Conservation (phyloP, 2,888 invertebrate species). For the Latrodectus elegans region DNA sequence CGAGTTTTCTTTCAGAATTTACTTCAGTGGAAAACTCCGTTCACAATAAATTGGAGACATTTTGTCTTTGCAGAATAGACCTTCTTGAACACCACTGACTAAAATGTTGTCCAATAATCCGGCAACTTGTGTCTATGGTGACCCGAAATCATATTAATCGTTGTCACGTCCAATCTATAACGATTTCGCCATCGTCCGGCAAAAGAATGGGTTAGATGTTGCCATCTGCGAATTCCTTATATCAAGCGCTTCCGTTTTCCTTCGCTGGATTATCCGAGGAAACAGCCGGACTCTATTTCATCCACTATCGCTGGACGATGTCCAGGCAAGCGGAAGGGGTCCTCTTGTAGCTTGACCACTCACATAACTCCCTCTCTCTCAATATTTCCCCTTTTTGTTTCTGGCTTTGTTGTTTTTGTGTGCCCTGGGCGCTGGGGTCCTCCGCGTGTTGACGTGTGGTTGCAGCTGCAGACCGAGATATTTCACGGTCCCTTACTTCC, state of each 20-base stretch:
- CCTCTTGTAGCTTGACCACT: slow-evolving; percentile 31
- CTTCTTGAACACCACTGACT: no score
- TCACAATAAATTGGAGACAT: no score
- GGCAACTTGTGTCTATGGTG: neutral
- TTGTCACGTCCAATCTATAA: slow-evolving; percentile 2
- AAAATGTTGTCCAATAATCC: neutral
- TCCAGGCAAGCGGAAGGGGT: slow-evolving; percentile 26
- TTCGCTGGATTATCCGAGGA: slow-evolving; percentile 25
- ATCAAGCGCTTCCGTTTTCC: slow-evolving; percentile 27
- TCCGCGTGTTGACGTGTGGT: slow-evolving; percentile 51
- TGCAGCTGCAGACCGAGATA: slow-evolving; percentile 44
- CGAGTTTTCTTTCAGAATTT: no score
- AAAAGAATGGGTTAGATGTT: neutral
- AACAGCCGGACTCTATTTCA: slow-evolving; percentile 17
- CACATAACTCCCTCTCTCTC: slow-evolving; percentile 2
- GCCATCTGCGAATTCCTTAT: neutral
- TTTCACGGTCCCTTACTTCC: slow-evolving; percentile 57
- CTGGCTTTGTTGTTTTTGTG: slow-evolving; percentile 9
- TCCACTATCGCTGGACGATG: slow-evolving; percentile 43
- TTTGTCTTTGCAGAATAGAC: no score
- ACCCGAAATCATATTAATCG: neutral
- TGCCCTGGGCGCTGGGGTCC: slow-evolving; percentile 22
- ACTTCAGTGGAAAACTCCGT: no score
- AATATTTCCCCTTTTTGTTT: neutral
- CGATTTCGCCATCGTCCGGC: neutral